Evolutionary conservation across 2,797 vertebrate genomes (phyloP), one percentile per base, ranked within the genome.

Genomic region (Pipistrellus pygmaeus): DNA sequence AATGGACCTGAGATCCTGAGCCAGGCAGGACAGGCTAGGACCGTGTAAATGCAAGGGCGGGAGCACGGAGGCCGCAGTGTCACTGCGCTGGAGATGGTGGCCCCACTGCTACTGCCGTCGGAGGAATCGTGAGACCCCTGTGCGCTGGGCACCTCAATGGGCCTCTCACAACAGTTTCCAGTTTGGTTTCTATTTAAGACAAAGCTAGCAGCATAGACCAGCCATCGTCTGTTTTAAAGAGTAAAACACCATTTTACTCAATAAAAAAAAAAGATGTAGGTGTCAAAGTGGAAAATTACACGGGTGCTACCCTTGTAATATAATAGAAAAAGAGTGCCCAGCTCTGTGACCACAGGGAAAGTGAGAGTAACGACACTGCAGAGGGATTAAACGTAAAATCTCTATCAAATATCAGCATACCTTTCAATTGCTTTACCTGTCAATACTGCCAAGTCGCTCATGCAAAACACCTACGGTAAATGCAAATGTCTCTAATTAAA

Each of bases 271-370:
- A 93, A 96, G 0, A 64, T 90, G 71, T 60, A 95, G 95, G 81
- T 94, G 94, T 97, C 95, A 96, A 97, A 96, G 90, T 46, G 88
- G 94, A 94, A 97, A 97, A 97, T 97, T 95, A 97, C 76, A 93
- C 90, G 91, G 96, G 95, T 97, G 89, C 95, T 96, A 92, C 75
- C 53, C 30, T 30, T 82, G 60, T 89, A 68, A 96, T 82, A 95
- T 89, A 68, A 96, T 82, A 95, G 91, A 87, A 92, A 89, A 88
- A 96, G 55, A 95, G 66, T 88, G n/a, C 73, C 32, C 35, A 71
- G 91, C 78, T 94, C 71, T 88, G 80, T 85, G 90, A 84, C 84
- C 25, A 2, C 90, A 78, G 72, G 94, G 95, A 88, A 94, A 75
- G 84, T 20, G 0, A 51, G 75, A 35, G 69, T 77, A 86, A 91